Evolutionary conservation across 2,888 invertebrate genomes (phyloP), one percentile per base, ranked within the genome.

Genomic region (Eristalis pertinax): DNA sequence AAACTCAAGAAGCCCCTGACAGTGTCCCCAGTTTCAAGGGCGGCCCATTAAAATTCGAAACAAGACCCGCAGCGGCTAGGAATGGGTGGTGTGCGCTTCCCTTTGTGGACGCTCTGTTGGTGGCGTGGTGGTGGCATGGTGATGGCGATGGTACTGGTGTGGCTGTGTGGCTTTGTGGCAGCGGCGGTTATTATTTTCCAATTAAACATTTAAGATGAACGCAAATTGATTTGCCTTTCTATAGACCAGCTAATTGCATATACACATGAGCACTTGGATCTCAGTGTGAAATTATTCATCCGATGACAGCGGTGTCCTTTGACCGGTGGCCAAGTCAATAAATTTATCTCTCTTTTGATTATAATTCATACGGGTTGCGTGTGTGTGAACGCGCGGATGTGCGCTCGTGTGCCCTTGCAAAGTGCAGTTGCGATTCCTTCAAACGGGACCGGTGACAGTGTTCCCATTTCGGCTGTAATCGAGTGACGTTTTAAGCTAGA

Each of bases 301-400:
- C 58, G 24, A 1, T 65, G 75, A 64, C 50, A 50, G 72, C 64
- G 19, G 50, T 50, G 19, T 58, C 68, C 87, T 84, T 84, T 87
- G 87, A 76, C 60, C 84, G 76, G 29, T 64, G 80, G 84, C 84
- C 80, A 84, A 87, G 84, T 75, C 58, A 69, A 80, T 69, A 76
- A 84, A 68, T 79, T 83, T 3, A 58, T 79, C 50, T 19, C 8
- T 56, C 50, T 35, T 50, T 56, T 24, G 26, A 35, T 58, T 64
- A 58, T 64, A 58, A 38, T 80, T 15, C 11, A 13, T 50, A 62
- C 64, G 32, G 76, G 13, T 69, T 41, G 19, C 4, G 32, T 29
- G 68, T 68, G 43, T 62, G 50, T 41, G 32, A 22, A 5, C n/a
- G 26, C 11, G 32, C 35, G 32, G 8, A 19, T n/a, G 29, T 22